Conservation (phyloP, 2,888 invertebrate genomes). For the Nemapogon koenigi region DNA sequence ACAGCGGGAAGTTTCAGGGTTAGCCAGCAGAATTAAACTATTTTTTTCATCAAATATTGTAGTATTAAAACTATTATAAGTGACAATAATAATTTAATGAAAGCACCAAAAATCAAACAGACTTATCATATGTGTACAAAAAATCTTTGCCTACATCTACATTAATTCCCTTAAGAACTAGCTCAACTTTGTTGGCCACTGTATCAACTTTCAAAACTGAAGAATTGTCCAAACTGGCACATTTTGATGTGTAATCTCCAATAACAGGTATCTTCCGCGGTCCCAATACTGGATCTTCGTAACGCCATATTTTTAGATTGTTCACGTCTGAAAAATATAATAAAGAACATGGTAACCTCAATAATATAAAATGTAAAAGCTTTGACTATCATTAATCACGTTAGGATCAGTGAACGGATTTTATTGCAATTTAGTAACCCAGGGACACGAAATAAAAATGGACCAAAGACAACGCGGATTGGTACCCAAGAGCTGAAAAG, state of each 20-base stretch:
- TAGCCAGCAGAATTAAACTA: no score
- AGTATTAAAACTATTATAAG: background rate
- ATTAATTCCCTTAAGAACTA: slow-evolving; percentile 46
- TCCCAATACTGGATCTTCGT: slow-evolving; percentile 76
- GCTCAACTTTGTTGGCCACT: slow-evolving; percentile 38
- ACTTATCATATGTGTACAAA: slow-evolving; percentile 56
- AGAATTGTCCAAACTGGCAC: slow-evolving; percentile 52
- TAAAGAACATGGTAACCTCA: no score
- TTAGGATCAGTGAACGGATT: no score
- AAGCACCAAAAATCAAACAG: slow-evolving; percentile 17
- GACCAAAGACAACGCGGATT: no score
- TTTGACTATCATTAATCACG: no score
- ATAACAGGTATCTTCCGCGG: slow-evolving; percentile 77
- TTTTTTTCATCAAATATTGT: no score
- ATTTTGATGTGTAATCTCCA: slow-evolving; percentile 69
- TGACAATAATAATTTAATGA: slow-evolving; percentile 23
- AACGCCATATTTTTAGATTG: slow-evolving; percentile 75
- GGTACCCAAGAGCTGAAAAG: no score
- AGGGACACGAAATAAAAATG: no score
- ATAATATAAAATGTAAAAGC: no score
- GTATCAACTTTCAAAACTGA: slow-evolving; percentile 59
- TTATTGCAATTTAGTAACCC: no score
- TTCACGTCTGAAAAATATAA: slow-evolving; percentile 60
- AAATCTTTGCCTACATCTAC: slow-evolving; percentile 59
- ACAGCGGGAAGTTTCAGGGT: no score